These are phyloP conservation scores for Elgaria multicarinata DNA, from an alignment of 2,113 vertebrate species.

Conservation along the genomic window DNA sequence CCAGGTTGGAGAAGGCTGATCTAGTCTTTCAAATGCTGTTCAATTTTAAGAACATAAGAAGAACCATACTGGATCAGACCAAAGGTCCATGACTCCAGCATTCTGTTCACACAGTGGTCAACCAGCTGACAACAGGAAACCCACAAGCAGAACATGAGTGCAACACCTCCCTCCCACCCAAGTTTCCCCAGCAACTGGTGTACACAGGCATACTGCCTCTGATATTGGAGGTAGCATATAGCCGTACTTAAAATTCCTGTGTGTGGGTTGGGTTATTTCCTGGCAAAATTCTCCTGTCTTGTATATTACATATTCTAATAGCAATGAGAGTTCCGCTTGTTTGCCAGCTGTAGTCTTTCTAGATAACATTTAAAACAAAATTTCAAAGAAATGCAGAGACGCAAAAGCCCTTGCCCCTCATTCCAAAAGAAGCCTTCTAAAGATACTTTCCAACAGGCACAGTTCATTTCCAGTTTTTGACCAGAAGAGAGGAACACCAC, in stretches of 20 bases:
- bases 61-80: too few species aligned
- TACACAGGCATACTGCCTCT: too few species aligned
- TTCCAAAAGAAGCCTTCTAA: neutral
- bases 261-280: neutral
- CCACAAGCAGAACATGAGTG: too few species aligned
- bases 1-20: too few species aligned
- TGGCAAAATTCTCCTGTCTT: neutral
- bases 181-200: too few species aligned
- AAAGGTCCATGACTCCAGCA: too few species aligned
- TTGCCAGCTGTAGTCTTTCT: neutral
- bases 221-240: too few species aligned
- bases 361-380: neutral
- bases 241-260: neutral
- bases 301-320: neutral
- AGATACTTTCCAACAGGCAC: neutral
- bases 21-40: neutral
- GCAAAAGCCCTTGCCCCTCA: neutral
- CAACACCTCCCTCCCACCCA: too few species aligned
- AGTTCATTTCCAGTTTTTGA: neutral
- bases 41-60: neutral
- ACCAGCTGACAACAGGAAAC: too few species aligned
- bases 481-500: neutral
- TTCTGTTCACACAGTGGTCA: too few species aligned
- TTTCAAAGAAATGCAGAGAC: neutral
- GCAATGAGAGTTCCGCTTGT: neutral